A percentile compares a stretch with the other conserved stretches of the same genome.
phyloP scores from a whole-genome alignment of 2,113 vertebrate genomes.

The Chloroceryle aenea region DNA sequence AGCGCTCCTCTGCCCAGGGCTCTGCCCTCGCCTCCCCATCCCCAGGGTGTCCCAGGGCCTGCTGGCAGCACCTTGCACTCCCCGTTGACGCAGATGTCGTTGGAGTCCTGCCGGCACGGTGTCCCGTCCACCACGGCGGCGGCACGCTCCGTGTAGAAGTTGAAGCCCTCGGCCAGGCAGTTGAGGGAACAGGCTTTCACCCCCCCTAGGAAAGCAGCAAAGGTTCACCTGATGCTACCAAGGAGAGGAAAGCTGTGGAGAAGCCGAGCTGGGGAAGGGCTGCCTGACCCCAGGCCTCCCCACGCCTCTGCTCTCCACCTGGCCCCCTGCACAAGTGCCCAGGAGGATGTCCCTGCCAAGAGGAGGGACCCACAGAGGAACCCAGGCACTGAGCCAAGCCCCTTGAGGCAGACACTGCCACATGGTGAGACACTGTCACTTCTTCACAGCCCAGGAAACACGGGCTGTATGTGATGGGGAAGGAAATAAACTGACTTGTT shows the following conservation, averaged over 20 bases:
- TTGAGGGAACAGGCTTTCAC: conserved; percentile 97
- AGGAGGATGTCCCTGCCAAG: neutral
- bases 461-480: fast-evolving
- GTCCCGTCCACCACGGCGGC: conserved; percentile 95
- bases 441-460: neutral
- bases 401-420: fast-evolving
- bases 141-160: conserved; percentile 96
- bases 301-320: fast-evolving
- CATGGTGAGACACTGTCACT: neutral
- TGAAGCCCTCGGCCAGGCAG: conserved; percentile 95
- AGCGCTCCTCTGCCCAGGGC: fast-evolving
- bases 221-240: neutral
- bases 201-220: conserved; percentile 79
- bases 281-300: neutral
- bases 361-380: neutral
- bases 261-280: neutral
- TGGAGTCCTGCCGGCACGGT: conserved; percentile 88
- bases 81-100: conserved; percentile 94
- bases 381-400: neutral
- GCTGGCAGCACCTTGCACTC: conserved; percentile 89
- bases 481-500: neutral
- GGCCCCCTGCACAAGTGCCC: neutral
- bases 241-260: neutral
- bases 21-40: neutral
- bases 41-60: fast-evolving